phyloP scores from a whole-genome alignment of 2,888 invertebrate species.

The Chydorus sphaericus region DNA sequence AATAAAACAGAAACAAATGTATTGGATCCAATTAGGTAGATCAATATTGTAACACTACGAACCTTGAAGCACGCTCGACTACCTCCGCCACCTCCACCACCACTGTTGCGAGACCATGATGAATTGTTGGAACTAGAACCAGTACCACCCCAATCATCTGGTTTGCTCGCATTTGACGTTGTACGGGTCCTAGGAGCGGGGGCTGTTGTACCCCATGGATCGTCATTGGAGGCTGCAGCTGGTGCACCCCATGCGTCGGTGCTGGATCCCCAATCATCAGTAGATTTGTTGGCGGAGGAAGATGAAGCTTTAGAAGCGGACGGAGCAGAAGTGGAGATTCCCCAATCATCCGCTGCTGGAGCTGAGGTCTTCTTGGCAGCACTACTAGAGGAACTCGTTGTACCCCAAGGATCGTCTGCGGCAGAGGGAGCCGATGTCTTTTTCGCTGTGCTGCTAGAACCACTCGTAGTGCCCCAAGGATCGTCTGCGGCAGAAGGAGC shows the following conservation, averaged over 20 bases:
- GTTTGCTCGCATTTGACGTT: neutral
- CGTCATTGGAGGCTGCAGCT: neutral
- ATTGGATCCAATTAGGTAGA: neutral
- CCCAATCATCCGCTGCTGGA: too few species aligned
- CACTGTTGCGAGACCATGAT: neutral
- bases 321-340: too few species aligned
- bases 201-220: neutral
- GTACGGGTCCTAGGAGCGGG: neutral
- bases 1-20: neutral
- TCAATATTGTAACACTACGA: neutral
- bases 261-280: neutral
- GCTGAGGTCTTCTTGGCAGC: too few species aligned
- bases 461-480: neutral
- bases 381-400: conserved; percentile 14
- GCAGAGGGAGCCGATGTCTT: too few species aligned
- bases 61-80: neutral
- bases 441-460: neutral
- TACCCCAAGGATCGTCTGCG: neutral
- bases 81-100: neutral
- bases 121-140: neutral
- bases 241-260: neutral
- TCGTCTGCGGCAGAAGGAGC: conserved; percentile 13
- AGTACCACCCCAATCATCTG: neutral
- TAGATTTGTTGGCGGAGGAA: too few species aligned
- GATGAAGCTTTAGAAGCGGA: too few species aligned